Base-by-base conservation (phyloP, 2,113 vertebrate genomes). In the Steatornis caripensis region DNA sequence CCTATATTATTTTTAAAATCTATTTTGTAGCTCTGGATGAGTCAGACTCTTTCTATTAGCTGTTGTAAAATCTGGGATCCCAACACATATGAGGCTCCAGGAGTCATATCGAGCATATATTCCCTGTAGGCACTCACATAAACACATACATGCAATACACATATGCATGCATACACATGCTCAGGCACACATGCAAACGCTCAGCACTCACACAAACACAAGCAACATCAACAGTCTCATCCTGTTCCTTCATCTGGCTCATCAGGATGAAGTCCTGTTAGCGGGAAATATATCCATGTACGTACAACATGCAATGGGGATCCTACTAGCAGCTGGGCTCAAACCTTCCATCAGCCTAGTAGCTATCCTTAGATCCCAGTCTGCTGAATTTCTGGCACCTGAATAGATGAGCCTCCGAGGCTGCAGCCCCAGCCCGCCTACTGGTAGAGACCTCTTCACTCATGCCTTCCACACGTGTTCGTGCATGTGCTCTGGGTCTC, bases 391-490 rank as follows among this genome's bases (percentile, higher is more conserved):
- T 7, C 11, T 69, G 30, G 2, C 30, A 39, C 5, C 5, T 45
- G 41, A 43, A 48, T 5, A 15, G 9, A 22, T 1, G 34, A 57
- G 23, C 12, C 51, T 11, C 45, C 3, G 5, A 74, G 13, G 5
- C 26, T 57, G 3, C 27, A 70, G 5, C 8, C 10, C 3, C 30
- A 30, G 5, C 55, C 11, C 30, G 39, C 29, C 7, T 57, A 4
- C 34, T 90, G 27, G 14, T 5, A 60, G 16, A 77, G 4, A 53
- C 12, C 13, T 6, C 60, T 55, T 65, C 3, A 8, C 34, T 84
- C 30, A 61, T 7, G 29, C 15, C 12, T 5, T 22, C 26, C 6
- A 5, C 7, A 4, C 2, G 0, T 30, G 37, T 48, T 12, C 2
- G 3, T 1, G 3, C 14, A 10, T 4, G 0, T 15, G 14, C 24